phyloP scores from a whole-genome alignment of 2,888 invertebrate genomes.

The Darwinula stevensoni region DNA sequence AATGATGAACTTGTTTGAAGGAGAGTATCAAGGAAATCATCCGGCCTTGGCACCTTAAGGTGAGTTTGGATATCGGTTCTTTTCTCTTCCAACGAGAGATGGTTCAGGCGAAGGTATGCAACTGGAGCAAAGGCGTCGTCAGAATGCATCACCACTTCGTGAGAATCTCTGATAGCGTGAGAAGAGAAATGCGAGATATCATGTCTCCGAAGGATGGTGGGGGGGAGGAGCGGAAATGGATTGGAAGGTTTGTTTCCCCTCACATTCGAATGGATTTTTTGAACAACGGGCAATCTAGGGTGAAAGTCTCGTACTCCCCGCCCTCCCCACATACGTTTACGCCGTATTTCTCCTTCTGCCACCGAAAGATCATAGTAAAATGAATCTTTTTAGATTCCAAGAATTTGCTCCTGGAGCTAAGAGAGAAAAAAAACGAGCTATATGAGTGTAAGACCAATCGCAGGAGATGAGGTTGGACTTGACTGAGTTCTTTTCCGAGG shows the following conservation, averaged over 20 bases:
- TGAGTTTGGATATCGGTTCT: too few relatives aligned
- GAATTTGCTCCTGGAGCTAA: too few relatives aligned
- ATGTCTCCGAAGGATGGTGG: too few relatives aligned
- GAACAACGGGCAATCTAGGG: constrained; percentile 85
- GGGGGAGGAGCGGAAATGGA: too few relatives aligned
- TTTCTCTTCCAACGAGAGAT: constrained; percentile 43
- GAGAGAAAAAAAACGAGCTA: too few relatives aligned
- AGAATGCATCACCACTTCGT: constrained; percentile 58
- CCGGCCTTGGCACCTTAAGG: too few relatives aligned
- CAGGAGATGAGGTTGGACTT: constrained; percentile 58
- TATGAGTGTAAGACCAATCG: constrained; percentile 29
- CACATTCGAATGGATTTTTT: constrained; percentile 62
- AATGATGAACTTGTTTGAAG: not conserved
- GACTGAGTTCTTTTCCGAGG: constrained; percentile 50
- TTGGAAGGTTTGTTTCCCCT: too few relatives aligned
- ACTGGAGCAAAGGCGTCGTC: constrained; percentile 81
- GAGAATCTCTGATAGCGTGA: constrained; percentile 64
- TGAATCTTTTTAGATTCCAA: too few relatives aligned
- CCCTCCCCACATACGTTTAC: constrained; percentile 93
- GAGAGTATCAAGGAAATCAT: too few relatives aligned
- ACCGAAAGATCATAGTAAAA: constrained; percentile 8
- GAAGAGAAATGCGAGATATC: too few relatives aligned
- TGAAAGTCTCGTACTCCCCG: constrained; percentile 95
- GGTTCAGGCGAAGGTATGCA: constrained; percentile 63
- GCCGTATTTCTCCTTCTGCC: constrained; percentile 59